Conservation (phyloP, 2,888 invertebrate genomes). For the Anarsia innoxiella region DNA sequence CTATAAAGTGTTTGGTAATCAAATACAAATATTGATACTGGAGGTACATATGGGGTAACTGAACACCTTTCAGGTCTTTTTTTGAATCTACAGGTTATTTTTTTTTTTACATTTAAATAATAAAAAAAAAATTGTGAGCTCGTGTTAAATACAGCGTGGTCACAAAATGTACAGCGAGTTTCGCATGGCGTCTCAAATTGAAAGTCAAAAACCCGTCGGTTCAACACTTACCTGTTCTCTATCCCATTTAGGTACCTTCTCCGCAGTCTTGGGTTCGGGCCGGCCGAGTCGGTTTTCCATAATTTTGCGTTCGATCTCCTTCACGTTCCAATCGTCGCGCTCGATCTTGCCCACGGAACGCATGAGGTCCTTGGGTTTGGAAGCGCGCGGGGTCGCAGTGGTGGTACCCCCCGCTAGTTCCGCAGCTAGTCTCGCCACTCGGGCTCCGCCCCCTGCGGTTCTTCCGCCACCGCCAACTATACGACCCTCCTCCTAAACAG, state of each 20-base stretch:
- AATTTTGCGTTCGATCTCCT: slow-evolving; percentile 92
- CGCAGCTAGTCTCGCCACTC: slow-evolving; percentile 77
- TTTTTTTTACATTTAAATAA: too few relatives aligned
- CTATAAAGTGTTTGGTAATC: too few relatives aligned
- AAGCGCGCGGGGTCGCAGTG: slow-evolving; percentile 59
- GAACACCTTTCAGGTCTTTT: too few relatives aligned
- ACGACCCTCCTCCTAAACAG: slow-evolving; percentile 51
- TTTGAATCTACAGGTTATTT: too few relatives aligned
- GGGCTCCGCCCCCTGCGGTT: slow-evolving; percentile 42
- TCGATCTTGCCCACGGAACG: slow-evolving; percentile 93
- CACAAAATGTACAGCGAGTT: too few relatives aligned
- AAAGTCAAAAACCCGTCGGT: too few relatives aligned
- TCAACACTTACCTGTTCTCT: slow-evolving; percentile 83
- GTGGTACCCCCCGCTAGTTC: slow-evolving; percentile 80
- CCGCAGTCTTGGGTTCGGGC: slow-evolving; percentile 76
- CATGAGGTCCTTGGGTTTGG: slow-evolving; percentile 88
- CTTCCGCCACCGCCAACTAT: slow-evolving; percentile 49
- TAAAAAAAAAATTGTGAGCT: too few relatives aligned
- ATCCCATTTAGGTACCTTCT: slow-evolving; percentile 94
- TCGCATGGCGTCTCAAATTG: too few relatives aligned
- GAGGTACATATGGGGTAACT: too few relatives aligned
- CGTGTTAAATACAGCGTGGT: too few relatives aligned
- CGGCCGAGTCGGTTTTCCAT: slow-evolving; percentile 83
- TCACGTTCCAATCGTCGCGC: slow-evolving; percentile 92
- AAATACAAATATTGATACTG: too few relatives aligned